Evolutionary conservation across 2,797 vertebrate species (phyloP).

Genomic region (Spondyliosoma cantharus): DNA sequence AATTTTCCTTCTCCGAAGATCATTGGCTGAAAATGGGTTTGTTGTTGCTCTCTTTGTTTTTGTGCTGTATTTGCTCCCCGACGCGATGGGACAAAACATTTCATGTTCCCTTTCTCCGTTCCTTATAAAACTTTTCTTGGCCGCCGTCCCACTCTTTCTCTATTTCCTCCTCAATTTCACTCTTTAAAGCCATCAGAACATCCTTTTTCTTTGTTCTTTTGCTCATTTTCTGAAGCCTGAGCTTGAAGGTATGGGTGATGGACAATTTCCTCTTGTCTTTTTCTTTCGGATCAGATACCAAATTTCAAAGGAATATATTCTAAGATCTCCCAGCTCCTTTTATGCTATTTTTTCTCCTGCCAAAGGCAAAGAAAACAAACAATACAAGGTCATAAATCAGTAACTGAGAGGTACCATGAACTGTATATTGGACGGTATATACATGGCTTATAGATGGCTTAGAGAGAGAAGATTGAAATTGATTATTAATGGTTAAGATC

Average conservation of each 20-base stretch:
- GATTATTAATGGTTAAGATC: slow-evolving; percentile 59
- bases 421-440: slow-evolving; percentile 34
- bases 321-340: neutral
- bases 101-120: slow-evolving; percentile 24
- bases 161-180: neutral
- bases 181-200: slow-evolving; percentile 8
- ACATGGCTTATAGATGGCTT: slow-evolving; percentile 41
- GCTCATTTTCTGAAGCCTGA: slow-evolving; percentile 13
- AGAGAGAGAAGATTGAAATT: slow-evolving; percentile 61
- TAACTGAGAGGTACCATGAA: slow-evolving; percentile 23
- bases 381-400: slow-evolving; percentile 39
- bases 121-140: slow-evolving; percentile 3
- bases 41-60: slow-evolving; percentile 41
- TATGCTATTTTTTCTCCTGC: slow-evolving; percentile 5
- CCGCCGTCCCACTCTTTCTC: neutral
- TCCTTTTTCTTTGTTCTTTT: slow-evolving; percentile 12
- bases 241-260: neutral
- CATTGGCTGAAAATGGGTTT: slow-evolving; percentile 26
- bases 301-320: slow-evolving; percentile 32
- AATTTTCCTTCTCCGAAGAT: slow-evolving; percentile 48
- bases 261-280: neutral
- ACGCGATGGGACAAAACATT: slow-evolving; percentile 21
- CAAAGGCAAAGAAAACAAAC: slow-evolving; percentile 22
- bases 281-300: neutral
- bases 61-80: slow-evolving; percentile 25